Base-by-base conservation (phyloP, 2,888 invertebrate genomes). In the Drosophila mercatorum region DNA sequence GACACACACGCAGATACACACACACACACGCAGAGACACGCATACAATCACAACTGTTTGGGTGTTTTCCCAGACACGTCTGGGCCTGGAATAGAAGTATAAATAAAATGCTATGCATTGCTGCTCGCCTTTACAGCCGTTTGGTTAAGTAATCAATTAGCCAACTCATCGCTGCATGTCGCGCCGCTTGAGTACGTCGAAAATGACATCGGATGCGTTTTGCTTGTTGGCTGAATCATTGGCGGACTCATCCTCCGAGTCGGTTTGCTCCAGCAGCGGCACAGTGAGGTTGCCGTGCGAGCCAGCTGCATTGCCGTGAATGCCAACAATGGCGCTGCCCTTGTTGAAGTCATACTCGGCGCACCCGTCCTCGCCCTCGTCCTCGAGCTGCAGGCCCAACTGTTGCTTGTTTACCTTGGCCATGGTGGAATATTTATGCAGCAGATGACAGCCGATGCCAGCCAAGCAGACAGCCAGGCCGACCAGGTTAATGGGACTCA, bases 391-490 rank as follows among this genome's bases (percentile, higher is more conserved):
- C 52, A 81, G 7, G 0, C 83, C 68, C 56, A 81, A 67, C 31
- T 87, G 78, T 41, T 88, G 77, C 53, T 89, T 85, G 49, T 88
- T 90, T 2, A 74, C 47, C 72, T 90, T 89, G 7, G 83, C 80
- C 67, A 92, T 78, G 22, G 75, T 88, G 22, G 91, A 83, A 81
- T 93, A 93, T 93, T 97, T 97, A 91, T 97, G 96, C 62, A 96
- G 92, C 40, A 98, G 95, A 92, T 99, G 99, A 57, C 96, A 94
- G 12, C 94, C 94, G 80, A 99, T 98, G 60, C 99, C 99, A 53
- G 96, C 94, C 73, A 99, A 94, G 91, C 99, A 99, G 62, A 98
- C 94, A 10, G 96, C 93, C 70, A 99, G 93, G 0, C 99, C 99
- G 7, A 96, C 93, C 34, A 96, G 95, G 93, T 99, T 99, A 61